Evolutionary conservation across 1,140 invertebrate genomes (phyloP).

Genomic region (Periplaneta americana): DNA sequence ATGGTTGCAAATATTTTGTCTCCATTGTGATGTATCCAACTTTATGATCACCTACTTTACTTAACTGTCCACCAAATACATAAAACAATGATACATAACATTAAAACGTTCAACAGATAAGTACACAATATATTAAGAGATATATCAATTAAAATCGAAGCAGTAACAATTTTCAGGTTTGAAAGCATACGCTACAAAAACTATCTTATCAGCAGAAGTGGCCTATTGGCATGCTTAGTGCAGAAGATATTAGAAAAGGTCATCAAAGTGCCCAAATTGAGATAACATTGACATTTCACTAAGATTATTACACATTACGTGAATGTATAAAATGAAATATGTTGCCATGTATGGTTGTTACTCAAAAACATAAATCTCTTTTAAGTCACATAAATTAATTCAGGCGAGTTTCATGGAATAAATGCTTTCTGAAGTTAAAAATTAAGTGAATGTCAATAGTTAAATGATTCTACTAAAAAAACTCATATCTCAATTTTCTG

Average conservation of each 20-base stretch:
- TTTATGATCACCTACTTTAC: neutral
- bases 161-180: neutral
- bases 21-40: neutral
- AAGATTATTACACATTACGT: too few relatives aligned
- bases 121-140: neutral
- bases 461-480: too few relatives aligned
- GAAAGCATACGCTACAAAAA: too few relatives aligned
- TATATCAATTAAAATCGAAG: neutral
- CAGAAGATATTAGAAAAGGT: neutral
- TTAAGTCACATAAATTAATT: too few relatives aligned
- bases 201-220: neutral
- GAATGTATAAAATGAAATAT: too few relatives aligned
- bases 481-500: too few relatives aligned
- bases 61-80: neutral
- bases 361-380: too few relatives aligned
- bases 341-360: too few relatives aligned
- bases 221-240: neutral
- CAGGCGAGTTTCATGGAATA: too few relatives aligned
- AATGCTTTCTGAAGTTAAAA: too few relatives aligned
- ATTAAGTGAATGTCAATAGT: too few relatives aligned
- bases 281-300: too few relatives aligned
- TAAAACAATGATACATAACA: neutral
- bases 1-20: neutral
- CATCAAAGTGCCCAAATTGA: neutral
- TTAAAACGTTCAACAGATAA: neutral